A percentile compares a stretch with the other conserved stretches of the same genome.
Evolutionary conservation across 2,888 invertebrate genomes (phyloP).

Genomic region (Drosophila mayaguana): DNA sequence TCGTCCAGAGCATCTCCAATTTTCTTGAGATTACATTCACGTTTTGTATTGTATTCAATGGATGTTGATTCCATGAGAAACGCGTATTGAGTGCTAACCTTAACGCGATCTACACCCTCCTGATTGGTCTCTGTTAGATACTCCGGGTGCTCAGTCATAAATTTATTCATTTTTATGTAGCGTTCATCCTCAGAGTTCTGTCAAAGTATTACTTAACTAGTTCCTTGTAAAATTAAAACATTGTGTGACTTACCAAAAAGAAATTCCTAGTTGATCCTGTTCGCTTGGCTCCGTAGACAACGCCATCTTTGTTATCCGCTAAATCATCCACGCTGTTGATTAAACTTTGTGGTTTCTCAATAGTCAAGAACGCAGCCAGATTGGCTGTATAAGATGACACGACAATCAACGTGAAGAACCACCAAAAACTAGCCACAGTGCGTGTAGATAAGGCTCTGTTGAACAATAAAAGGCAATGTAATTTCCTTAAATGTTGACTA

Average conservation of each 20-base stretch:
- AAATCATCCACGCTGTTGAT: conserved; percentile 93
- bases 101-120: conserved; percentile 86
- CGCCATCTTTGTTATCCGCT: conserved; percentile 90
- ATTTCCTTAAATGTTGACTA: background rate
- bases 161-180: conserved; percentile 92
- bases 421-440: conserved; percentile 94
- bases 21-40: conserved; percentile 88
- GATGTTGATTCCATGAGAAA: conserved; percentile 92
- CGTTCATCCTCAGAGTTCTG: conserved; percentile 90
- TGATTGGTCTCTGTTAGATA: conserved; percentile 86
- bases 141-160: conserved; percentile 90
- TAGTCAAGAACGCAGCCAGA: conserved; percentile 94
- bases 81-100: conserved; percentile 87
- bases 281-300: conserved; percentile 93
- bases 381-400: conserved; percentile 95
- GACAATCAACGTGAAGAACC: conserved; percentile 93
- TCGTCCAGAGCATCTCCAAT: conserved; percentile 88
- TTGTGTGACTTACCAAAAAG: conserved; percentile 89
- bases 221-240: no score
- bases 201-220: background rate
- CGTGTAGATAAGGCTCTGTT: conserved; percentile 93
- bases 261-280: conserved; percentile 95
- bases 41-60: conserved; percentile 90
- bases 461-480: background rate
- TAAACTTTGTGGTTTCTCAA: conserved; percentile 90